Conservation (phyloP, 2,113 vertebrate species). For the Sminthopsis crassicaudata region DNA sequence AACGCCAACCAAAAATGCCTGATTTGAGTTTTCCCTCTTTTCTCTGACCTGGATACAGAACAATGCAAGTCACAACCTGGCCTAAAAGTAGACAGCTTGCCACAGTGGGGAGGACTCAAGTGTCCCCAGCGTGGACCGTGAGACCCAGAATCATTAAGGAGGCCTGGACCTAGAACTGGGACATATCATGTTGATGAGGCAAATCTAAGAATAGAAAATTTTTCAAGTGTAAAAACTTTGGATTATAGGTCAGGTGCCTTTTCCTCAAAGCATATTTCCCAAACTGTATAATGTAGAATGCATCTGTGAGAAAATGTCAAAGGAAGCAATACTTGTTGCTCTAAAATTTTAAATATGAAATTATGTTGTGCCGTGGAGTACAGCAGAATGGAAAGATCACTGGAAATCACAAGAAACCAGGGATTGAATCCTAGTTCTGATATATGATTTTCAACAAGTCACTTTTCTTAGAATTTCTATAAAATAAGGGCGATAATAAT, state of each 20-base stretch:
- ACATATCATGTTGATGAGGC: neutral
- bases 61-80: neutral
- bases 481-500: neutral
- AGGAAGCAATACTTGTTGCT: neutral
- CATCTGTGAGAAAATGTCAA: neutral
- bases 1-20: neutral
- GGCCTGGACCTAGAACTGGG: neutral
- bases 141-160: neutral
- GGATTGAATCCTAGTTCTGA: neutral
- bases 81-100: neutral
- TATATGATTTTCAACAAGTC: neutral
- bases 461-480: neutral
- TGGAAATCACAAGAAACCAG: neutral
- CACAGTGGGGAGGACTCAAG: neutral
- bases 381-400: neutral
- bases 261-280: neutral
- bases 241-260: neutral
- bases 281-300: neutral
- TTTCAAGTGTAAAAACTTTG: conserved; percentile 11
- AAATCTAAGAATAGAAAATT: neutral
- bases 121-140: neutral
- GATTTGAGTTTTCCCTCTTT: neutral
- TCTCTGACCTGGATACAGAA: neutral
- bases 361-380: neutral
- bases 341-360: neutral